Evolutionary conservation across 53 echinoderm and acorn worm genomes (phyloP).

Genomic region (Arbacia lixula): DNA sequence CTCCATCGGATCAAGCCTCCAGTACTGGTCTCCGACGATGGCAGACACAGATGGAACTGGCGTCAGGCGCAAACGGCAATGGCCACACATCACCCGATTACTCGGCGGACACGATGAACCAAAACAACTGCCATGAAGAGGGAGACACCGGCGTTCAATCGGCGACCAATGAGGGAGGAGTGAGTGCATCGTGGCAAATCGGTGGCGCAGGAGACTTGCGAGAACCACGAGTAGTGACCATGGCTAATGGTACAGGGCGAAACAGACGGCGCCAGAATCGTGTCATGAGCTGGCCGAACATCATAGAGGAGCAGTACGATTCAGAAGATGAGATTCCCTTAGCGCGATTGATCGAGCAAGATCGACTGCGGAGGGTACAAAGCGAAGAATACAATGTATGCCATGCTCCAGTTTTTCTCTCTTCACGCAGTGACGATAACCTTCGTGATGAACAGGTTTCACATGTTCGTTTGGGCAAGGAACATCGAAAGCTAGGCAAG

Average conservation of each 20-base stretch:
- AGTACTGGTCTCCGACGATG: not conserved
- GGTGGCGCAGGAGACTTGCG: constrained; percentile 35
- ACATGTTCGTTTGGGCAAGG: too few species aligned
- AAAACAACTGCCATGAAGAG: constrained; percentile 19
- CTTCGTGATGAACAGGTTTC: too few species aligned
- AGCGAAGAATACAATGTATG: not conserved
- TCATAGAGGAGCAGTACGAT: not conserved
- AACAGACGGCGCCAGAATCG: constrained; percentile 42
- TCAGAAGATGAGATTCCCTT: constrained; percentile 29
- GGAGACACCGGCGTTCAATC: constrained; percentile 9
- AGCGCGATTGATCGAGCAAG: constrained; percentile 18
- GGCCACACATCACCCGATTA: constrained; percentile 6
- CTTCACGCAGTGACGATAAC: too few species aligned
- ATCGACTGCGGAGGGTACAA: not conserved
- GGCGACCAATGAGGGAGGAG: constrained; percentile 6
- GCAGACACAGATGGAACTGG: not conserved
- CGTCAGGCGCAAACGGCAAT: not conserved
- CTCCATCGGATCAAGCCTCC: not conserved
- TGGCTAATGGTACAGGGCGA: not conserved
- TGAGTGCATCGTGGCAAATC: constrained; percentile 24
- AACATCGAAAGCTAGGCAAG: too few species aligned
- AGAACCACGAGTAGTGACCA: not conserved
- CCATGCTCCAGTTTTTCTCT: not conserved
- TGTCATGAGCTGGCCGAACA: constrained; percentile 31
- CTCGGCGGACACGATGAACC: constrained; percentile 20